Evolutionary conservation across 2,888 invertebrate genomes (phyloP).

Genomic region (Neoitamus cyanurus): DNA sequence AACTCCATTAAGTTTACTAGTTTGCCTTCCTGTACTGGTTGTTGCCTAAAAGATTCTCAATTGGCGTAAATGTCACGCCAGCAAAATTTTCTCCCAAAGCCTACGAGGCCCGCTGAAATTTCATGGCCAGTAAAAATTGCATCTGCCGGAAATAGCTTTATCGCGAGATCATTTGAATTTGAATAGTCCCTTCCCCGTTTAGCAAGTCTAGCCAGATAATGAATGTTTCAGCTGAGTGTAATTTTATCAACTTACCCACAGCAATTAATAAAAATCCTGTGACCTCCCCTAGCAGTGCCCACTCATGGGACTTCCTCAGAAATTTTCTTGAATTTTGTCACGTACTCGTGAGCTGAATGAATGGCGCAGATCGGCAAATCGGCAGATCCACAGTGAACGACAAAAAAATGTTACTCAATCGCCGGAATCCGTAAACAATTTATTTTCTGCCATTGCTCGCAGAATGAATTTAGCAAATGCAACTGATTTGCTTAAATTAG

Average conservation of each 20-base stretch:
- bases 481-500: slow-evolving; percentile 21
- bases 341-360: not conserved
- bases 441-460: not conserved
- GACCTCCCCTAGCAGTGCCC: not conserved
- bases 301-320: not conserved
- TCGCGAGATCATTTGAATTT: slow-evolving; percentile 14
- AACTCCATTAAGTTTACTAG: not conserved
- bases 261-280: not conserved
- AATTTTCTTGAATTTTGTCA: not conserved
- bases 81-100: not conserved
- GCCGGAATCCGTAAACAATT: not conserved
- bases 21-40: not conserved
- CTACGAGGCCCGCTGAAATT: not conserved
- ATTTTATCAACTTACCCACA: not conserved
- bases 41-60: not conserved
- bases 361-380: not conserved
- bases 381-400: not conserved
- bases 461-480: slow-evolving; percentile 6
- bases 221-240: not conserved
- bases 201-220: not conserved
- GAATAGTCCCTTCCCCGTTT: not conserved
- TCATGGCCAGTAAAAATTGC: not conserved
- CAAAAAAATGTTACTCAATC: not conserved
- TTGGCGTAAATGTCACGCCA: not conserved
- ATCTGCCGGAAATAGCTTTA: slow-evolving; percentile 12